Base-by-base conservation (phyloP, 2,888 invertebrate species). In the Cerceris ruficornis region DNA sequence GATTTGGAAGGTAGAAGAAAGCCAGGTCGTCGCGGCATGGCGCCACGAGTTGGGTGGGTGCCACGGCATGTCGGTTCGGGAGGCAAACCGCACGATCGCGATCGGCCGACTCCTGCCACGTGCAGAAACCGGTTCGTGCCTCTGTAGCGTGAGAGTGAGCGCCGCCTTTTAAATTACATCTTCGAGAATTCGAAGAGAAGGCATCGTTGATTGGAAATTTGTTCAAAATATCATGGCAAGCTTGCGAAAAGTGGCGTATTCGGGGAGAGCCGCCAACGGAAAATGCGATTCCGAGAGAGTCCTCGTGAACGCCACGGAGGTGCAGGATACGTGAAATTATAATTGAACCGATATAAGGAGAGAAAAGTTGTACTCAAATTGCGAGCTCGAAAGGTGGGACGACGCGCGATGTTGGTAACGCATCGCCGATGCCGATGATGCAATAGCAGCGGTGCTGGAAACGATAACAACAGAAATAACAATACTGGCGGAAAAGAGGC, bases 111-210 rank as follows among this genome's bases (percentile, higher is more conserved):
- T 67, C 15, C 28, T 42, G 73, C 70, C 79, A 75, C 69, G 79
- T 50, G 69, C 67, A 62, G 57, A 69, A 84, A 84, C 84, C 79
- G 77, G 84, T 84, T 75, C 54, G 9, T 41, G 46, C 58, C 60
- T 67, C 75, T 73, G 71, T 70, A 71, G 68, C 52, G 57, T 57
- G 11, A 69, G 46, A 70, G 11, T 14, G 43, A 74, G 61, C 15
- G 5, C 6, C 66, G 14, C 43, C 54, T 55, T 73, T 81, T 65
- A 61, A 75, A 74, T 58, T 57, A 17, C 60, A 58, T 57, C n/a
- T 13, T 50, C 65, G 50, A 67, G 52, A 69, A 70, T 58, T 59
- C 59, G n/a, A 55, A 46, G 8, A 49, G 57, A n/a, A 8, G 50
- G 43, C 8, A 8, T 8, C 5, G 13, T 46, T 46, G n/a, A n/a